Percentiles rank a stretch among this genome's conserved stretches.
Conservation (phyloP, 2,888 invertebrate genomes). For the Ashinkailepas kermadecensis region DNA sequence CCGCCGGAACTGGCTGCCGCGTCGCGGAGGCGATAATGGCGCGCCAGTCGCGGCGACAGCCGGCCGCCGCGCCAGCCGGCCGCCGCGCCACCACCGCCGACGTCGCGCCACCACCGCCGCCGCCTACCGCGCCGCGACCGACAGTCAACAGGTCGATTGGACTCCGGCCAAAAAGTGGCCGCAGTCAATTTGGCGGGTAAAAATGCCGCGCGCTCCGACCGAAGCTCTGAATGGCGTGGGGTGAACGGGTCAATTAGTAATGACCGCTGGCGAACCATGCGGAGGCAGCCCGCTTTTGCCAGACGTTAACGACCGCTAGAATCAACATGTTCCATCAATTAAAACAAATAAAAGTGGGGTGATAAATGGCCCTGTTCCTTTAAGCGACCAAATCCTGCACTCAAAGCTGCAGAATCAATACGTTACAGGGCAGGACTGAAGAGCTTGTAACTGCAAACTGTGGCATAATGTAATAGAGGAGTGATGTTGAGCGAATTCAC, state of each 20-base stretch:
- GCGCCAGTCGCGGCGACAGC: no score
- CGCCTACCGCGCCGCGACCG: background rate
- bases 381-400: background rate
- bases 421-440: background rate
- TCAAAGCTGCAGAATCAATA: background rate
- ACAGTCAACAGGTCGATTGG: background rate
- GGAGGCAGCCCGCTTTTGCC: background rate
- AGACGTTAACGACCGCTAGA: no score
- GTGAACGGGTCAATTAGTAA: background rate
- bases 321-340: background rate
- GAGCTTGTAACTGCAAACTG: no score
- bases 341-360: background rate
- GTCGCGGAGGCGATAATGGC: no score
- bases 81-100: no score
- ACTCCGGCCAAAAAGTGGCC: no score
- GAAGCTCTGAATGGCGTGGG: background rate
- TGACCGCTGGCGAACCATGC: background rate
- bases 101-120: background rate
- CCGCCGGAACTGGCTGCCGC: no score
- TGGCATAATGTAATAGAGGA: no score
- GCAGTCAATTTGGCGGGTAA: background rate
- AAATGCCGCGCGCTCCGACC: background rate
- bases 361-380: background rate
- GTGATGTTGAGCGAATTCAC: no score
- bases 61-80: no score